Evolutionary conservation across 1,140 invertebrate genomes (phyloP).

Genomic region (Psix sp.): DNA sequence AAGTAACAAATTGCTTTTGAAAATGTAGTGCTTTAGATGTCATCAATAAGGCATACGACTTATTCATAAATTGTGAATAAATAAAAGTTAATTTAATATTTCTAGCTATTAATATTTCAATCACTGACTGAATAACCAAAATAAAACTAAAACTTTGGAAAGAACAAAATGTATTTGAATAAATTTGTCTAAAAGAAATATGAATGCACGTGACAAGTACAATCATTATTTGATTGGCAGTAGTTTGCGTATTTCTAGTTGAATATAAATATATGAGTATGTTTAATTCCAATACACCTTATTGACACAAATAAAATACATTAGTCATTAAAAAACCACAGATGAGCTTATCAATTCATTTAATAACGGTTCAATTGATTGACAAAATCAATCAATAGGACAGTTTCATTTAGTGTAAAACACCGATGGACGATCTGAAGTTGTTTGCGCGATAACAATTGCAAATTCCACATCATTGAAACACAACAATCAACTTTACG

Average conservation of each 20-base stretch:
- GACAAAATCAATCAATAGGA: slow-evolving; percentile 8
- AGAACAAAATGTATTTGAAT: too few species aligned
- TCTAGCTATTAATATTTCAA: too few species aligned
- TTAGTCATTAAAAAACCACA: slow-evolving; percentile 48
- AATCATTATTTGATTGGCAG: slow-evolving; percentile 11
- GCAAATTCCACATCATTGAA: slow-evolving; percentile 13
- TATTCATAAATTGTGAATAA: too few species aligned
- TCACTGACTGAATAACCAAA: too few species aligned
- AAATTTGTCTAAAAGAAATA: too few species aligned
- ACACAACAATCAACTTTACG: slow-evolving; percentile 32
- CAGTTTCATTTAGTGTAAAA: slow-evolving; percentile 19
- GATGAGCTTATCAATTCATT: slow-evolving; percentile 50
- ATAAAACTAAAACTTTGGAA: too few species aligned
- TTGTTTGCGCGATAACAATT: slow-evolving; percentile 30
- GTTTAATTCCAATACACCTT: slow-evolving; percentile 42
- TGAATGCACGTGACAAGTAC: too few species aligned
- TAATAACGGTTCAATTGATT: slow-evolving; percentile 10
- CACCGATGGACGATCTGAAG: slow-evolving; percentile 22
- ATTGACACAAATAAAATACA: slow-evolving; percentile 49
- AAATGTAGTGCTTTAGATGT: slow-evolving; percentile 37
- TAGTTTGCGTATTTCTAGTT: too few species aligned
- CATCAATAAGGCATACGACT: slow-evolving; percentile 42
- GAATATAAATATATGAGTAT: too few species aligned
- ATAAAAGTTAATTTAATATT: too few species aligned
- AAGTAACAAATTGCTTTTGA: slow-evolving; percentile 61